Conservation (phyloP, 2,113 vertebrate species). For the Hyperopisus bebe region DNA sequence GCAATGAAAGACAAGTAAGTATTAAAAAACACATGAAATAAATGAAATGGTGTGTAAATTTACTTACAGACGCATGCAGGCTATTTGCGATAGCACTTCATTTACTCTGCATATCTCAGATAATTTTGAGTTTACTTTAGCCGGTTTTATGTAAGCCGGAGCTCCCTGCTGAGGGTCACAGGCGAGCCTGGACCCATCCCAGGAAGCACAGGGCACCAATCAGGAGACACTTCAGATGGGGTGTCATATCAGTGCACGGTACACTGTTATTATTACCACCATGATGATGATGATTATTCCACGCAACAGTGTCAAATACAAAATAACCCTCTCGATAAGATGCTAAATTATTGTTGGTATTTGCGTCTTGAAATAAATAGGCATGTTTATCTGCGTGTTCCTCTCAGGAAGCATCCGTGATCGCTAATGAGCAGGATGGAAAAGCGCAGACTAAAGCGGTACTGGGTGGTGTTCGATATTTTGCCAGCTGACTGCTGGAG, state of each 20-base stretch:
- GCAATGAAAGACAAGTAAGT: neutral
- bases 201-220: neutral
- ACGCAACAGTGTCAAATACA: neutral
- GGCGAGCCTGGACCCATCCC: neutral
- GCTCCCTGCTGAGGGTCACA: neutral
- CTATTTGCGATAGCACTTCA: neutral
- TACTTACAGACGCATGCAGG: neutral
- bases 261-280: neutral
- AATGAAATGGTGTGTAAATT: neutral
- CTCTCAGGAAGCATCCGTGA: neutral
- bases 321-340: neutral
- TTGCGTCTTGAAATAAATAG: neutral
- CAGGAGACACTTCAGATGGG: neutral
- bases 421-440: neutral
- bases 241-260: neutral
- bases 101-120: neutral
- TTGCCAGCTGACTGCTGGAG: neutral
- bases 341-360: neutral
- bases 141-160: neutral
- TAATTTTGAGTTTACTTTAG: neutral
- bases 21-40: neutral
- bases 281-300: neutral
- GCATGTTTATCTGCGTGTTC: neutral
- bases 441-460: neutral
- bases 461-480: neutral